phyloP scores from a whole-genome alignment of 2,113 vertebrate species.

The Oenanthe oenanthe region DNA sequence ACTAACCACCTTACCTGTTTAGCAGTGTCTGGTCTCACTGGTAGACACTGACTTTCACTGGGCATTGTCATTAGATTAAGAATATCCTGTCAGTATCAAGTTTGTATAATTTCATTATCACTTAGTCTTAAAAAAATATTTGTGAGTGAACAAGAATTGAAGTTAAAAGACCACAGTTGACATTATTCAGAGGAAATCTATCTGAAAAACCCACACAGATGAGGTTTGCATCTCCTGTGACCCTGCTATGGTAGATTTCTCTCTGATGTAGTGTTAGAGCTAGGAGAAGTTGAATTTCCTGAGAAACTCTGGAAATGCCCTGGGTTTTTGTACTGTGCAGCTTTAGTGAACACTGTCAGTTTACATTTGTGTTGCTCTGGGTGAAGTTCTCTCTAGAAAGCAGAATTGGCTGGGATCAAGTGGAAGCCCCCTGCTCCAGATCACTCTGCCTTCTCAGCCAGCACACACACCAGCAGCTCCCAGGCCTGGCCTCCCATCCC shows the following conservation, averaged over 20 bases:
- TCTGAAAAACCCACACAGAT: constrained; percentile 32
- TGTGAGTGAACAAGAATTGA: not conserved
- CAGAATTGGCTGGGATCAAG: not conserved
- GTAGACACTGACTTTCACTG: not conserved
- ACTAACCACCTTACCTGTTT: not conserved
- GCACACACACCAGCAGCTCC: not conserved
- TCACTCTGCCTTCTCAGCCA: not conserved
- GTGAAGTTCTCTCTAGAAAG: not conserved
- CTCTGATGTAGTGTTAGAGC: not conserved
- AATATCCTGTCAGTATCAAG: not conserved
- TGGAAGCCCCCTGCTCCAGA: not conserved
- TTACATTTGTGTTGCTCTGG: not conserved
- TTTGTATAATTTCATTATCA: not conserved
- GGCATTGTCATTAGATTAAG: not conserved
- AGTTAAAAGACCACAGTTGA: not conserved
- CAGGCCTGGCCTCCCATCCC: not conserved
- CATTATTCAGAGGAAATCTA: not conserved
- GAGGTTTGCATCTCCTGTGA: not conserved
- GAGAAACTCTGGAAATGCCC: not conserved
- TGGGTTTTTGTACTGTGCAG: not conserved
- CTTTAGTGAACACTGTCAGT: not conserved
- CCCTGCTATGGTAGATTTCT: not conserved
- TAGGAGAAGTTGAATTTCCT: constrained; percentile 13
- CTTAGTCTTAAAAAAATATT: not conserved
- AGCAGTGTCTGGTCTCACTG: not conserved